Base-by-base conservation (phyloP, 1,140 invertebrate species). In the Phocides pigmalion region DNA sequence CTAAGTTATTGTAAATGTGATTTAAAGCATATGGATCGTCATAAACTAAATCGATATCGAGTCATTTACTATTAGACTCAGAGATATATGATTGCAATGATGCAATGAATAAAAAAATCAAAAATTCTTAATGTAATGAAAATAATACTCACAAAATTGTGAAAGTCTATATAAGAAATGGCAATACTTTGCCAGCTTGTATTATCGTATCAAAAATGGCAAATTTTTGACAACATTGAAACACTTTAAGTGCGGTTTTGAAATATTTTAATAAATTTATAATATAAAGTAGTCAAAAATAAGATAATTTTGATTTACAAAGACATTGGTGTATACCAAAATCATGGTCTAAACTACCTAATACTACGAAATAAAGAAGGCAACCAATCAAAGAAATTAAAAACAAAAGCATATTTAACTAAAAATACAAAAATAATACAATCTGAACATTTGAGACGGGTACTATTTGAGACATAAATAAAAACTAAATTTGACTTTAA, bases 201-300 rank as follows among this genome's bases (percentile, higher is more conserved):
- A 32, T 32, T 11, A 49, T 25, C 22, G 11, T 22, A 22, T 49
- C 16, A 14, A 28, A 59, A 46, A 19, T 35, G 8, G 28, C 28
- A 15, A 32, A 15, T 61, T 47, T 49, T 49, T 61, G n/a, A 42
- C 17, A 37, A 32, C 44, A 61, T 61, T 61, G 56, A 61, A 61
- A 61, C 56, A 61, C 42, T 61, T 47, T 46, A 25, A 47, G 42
- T 59, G 25, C 44, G 22, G 44, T 47, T 61, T 61, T n/a, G 12
- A 61, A 61, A 49, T 49, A 49, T 61, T 61, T 49, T 61, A 61
- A 61, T 59, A 14, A 8, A 50, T 50, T 12, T 50, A 32, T 59
- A 59, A 59, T 19, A 44, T 59, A 46, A 11, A 17, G 20, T 19
- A 25, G 25, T 58, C 12, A 58, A 32, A 58, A 46, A 32, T 28